phyloP scores from a whole-genome alignment of 2,797 vertebrate genomes.

The Acanthurus lineatus region DNA sequence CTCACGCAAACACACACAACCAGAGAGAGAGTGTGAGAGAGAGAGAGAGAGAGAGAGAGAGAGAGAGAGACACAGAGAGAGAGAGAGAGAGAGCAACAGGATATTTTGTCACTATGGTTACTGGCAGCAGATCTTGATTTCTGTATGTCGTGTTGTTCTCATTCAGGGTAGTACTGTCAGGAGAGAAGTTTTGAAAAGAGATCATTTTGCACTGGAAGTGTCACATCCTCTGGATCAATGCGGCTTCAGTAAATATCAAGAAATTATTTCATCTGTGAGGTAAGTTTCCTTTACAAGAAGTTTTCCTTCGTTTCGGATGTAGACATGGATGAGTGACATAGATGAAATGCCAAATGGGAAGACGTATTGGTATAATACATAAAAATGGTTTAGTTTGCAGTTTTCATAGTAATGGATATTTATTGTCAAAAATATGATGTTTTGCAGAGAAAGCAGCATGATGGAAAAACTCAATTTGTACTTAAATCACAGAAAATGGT shows the following conservation, averaged over 20 bases:
- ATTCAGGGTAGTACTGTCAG: conserved; percentile 49
- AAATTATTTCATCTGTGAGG: conserved; percentile 40
- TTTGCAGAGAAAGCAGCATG: not conserved
- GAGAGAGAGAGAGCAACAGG: conserved; percentile 61
- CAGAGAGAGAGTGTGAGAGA: not conserved
- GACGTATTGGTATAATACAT: not conserved
- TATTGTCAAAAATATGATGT: not conserved
- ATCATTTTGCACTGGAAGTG: not conserved
- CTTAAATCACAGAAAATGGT: not conserved
- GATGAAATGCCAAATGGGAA: too few relatives aligned
- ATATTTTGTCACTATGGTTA: conserved; percentile 82
- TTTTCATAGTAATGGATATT: not conserved
- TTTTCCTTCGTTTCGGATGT: too few relatives aligned
- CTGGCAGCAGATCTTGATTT: conserved; percentile 62
- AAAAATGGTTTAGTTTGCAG: not conserved
- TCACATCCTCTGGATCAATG: conserved; percentile 23
- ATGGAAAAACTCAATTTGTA: not conserved
- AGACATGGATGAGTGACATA: not conserved
- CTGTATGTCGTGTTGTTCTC: conserved; percentile 89
- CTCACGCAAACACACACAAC: not conserved
- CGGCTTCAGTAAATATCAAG: conserved; percentile 13
- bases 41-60: conserved; percentile 16
- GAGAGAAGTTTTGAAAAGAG: not conserved
- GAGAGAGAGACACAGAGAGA: conserved; percentile 19
- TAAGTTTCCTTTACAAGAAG: conserved; percentile 35